A percentile compares a stretch with the other conserved stretches of the same genome.
phyloP scores from a whole-genome alignment of 2,888 invertebrate genomes.

The Criorhina ranunculi region DNA sequence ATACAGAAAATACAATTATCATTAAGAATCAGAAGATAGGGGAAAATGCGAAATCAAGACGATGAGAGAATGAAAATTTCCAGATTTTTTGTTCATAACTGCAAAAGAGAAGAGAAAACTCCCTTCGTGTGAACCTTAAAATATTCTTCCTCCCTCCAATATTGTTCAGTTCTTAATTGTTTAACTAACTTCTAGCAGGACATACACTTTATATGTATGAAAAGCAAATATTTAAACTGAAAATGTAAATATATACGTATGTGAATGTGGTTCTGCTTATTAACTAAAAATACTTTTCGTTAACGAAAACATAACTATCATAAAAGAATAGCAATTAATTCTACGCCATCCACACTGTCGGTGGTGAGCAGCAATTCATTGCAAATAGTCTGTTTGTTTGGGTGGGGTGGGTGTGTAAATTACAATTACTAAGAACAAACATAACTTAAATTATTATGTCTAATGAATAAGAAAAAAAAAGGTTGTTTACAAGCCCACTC shows the following conservation, averaged over 20 bases:
- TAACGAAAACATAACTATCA: constrained; percentile 43
- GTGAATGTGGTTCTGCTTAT: constrained; percentile 57
- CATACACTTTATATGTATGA: constrained; percentile 17
- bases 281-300: constrained; percentile 69
- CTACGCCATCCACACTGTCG: background rate
- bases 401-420: constrained; percentile 51
- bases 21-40: too few species aligned
- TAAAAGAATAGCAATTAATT: constrained; percentile 23
- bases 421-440: constrained; percentile 20
- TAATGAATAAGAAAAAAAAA: constrained; percentile 25
- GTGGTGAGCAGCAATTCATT: constrained; percentile 19
- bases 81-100: too few species aligned
- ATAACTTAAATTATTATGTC: constrained; percentile 21
- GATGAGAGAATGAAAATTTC: too few species aligned
- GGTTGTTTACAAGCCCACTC: constrained; percentile 47
- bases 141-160: background rate
- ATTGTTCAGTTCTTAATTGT: constrained; percentile 38
- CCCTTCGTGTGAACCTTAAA: background rate
- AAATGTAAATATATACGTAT: constrained; percentile 18
- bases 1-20: too few species aligned
- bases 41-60: too few species aligned
- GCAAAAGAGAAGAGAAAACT: too few species aligned
- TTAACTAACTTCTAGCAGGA: constrained; percentile 28
- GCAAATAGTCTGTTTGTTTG: constrained; percentile 52
- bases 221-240: constrained; percentile 11